phyloP scores from a whole-genome alignment of 2,797 vertebrate genomes.

The Danio jaintianensis region DNA sequence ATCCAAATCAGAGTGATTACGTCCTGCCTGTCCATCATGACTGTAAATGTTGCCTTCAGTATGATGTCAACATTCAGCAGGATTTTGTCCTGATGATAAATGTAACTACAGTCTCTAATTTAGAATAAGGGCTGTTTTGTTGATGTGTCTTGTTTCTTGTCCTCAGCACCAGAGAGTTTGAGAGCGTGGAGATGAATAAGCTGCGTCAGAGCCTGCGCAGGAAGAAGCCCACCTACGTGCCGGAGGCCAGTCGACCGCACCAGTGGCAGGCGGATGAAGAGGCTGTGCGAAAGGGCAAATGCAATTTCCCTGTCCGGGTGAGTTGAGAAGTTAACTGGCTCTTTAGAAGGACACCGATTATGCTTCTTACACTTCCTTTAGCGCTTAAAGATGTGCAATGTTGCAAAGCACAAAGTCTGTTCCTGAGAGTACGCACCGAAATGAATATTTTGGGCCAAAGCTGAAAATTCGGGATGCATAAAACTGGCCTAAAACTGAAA shows the following conservation, averaged over 20 bases:
- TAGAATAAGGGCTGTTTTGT: not conserved
- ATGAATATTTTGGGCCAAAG: too few relatives aligned
- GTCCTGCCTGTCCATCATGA: not conserved
- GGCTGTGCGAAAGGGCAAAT: slow-evolving; percentile 89
- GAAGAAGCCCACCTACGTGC: slow-evolving; percentile 91
- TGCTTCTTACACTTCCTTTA: too few relatives aligned
- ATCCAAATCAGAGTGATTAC: slow-evolving; percentile 10
- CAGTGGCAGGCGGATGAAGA: slow-evolving; percentile 95
- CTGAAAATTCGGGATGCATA: too few relatives aligned
- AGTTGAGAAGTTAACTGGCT: slow-evolving; percentile 45
- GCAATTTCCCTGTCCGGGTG: slow-evolving; percentile 90
- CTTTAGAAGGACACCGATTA: too few relatives aligned
- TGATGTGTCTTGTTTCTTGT: slow-evolving; percentile 22
- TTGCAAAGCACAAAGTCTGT: too few relatives aligned
- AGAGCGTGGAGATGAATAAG: slow-evolving; percentile 91
- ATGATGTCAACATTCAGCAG: slow-evolving; percentile 12
- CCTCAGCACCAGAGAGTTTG: slow-evolving; percentile 79
- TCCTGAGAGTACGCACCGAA: too few relatives aligned
- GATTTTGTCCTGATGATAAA: not conserved
- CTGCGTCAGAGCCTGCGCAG: slow-evolving; percentile 92
- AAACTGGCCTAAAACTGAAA: too few relatives aligned
- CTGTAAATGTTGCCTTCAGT: not conserved
- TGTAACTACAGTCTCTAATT: too few relatives aligned
- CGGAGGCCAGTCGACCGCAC: slow-evolving; percentile 90
- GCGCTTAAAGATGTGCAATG: too few relatives aligned